Base-by-base conservation (phyloP, 2,113 vertebrate species). In the Oreochromis aureus region DNA sequence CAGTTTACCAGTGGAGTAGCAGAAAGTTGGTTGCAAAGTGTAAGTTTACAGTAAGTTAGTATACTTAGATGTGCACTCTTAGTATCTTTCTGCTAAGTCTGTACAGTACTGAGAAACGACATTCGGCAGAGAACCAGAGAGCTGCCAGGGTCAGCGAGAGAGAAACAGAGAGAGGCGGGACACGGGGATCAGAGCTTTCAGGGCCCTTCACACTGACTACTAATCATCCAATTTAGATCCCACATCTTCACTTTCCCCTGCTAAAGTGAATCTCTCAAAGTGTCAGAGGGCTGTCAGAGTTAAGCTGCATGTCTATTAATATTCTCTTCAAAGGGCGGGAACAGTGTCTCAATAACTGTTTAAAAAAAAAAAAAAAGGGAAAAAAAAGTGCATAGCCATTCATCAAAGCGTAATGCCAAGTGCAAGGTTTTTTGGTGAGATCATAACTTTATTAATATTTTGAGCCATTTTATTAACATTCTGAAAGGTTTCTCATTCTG, bases 251-350 rank as follows among this genome's bases (percentile, higher is more conserved):
- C 87, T 89, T 89, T 85, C 86, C 59, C n/a, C 84, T 78, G 88
- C 87, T 91, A 92, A 95, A 95, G 88, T 81, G 90, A 92, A 93
- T 93, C 86, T 92, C 86, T 89, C 79, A 83, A 87, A 86, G 92
- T 93, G 91, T 94, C 93, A 92, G 84, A 81, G 83, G 79, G 88
- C 92, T 94, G 92, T 94, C 93, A 95, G 87, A 90, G 84, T 92
- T 92, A 93, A 95, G 93, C 91, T 92, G 89, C 86, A 78, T 87
- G 89, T 94, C 93, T 88, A 92, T 95, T 95, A 93, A 95, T 95
- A 95, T 94, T 95, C 94, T 85, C 92, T 89, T 86, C 84, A 92
- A 88, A 93, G 90, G 87, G 89, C 51, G 51, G 85, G 80, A 91
- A 86, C 84, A 58, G 34, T 85, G 89, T 81, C 85, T 93, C 85